Base-by-base conservation (phyloP, 1,140 invertebrate genomes). In the Nymphalis io region DNA sequence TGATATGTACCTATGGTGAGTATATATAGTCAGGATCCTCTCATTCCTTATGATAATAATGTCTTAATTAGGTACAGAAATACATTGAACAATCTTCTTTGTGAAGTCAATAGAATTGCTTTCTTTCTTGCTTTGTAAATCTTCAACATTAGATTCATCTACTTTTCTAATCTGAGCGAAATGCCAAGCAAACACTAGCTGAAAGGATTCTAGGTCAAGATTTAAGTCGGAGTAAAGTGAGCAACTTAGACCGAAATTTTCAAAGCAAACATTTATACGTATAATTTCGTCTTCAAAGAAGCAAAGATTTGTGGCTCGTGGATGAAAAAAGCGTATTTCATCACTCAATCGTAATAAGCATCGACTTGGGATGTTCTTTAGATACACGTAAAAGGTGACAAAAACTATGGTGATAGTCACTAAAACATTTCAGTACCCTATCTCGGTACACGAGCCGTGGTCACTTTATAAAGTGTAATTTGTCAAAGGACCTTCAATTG, bases 181-280 rank as follows among this genome's bases (percentile, higher is more conserved):
- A 21, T 20, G 46, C 46, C 18, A 18, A 51, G 46, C 46, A 20
- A 51, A 51, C 18, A 51, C 46, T 10, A 20, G 18, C 18, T 51
- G 46, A 21, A 48, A 21, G 18, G 46, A 51, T 51, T 51, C 18
- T 51, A 51, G 18, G 46, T 51, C 20, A 51, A 51, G 46, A 51
- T 51, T 51, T 51, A 18, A 51, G 46, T 20, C 18, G 18, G 18
- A 51, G 46, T 20, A 51, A 21, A 51, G n/a, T n/a, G n/a, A 51
- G 18, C 46, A 20, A 20, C 15, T 46, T 39, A 42, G 60, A 61
- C 60, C 60, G 12, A 61, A 63, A 51, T 33, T 51, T 51, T 63
- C 23, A 16, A 33, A 63, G n/a, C 21, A 33, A 63, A 51, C 46
- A 63, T 48, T 51, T 48, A 18, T 48, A 10, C 42, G 42, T 63